Base-by-base conservation (phyloP, 2,888 invertebrate species). In the Eudemis profundana region DNA sequence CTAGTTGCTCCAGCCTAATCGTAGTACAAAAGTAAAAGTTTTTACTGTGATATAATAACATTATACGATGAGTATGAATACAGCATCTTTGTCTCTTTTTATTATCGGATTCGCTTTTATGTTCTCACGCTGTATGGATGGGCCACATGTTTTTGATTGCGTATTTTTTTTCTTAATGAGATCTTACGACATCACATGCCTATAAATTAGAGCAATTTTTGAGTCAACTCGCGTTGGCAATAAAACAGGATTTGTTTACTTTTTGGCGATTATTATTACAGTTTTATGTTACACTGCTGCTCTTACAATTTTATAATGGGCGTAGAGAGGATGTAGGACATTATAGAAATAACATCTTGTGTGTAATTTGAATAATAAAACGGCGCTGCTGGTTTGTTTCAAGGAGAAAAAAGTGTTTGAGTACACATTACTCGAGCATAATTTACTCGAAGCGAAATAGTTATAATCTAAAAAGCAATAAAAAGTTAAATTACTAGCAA, bases 111-210 rank as follows among this genome's bases (percentile, higher is more conserved):
- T 82, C 76, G 74, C 72, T 80, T 84, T 83, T 81, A 84, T 81
- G 82, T 90, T 91, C 91, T 89, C 90, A 91, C 90, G 90, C 83
- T 81, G 76, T 73, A 69, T 56, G 69, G 68, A 69, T 56, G 69
- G 68, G 79, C 88, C 91, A 90, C 85, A 90, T 90, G 90, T 89
- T 88, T 85, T 85, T 84, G 84, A 84, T 80, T 82, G 86, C 84
- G 81, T 78, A 76, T 85, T 84, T 83, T 85, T 89, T 87, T 87
- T 82, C 81, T 83, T 84, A 78, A 84, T 83, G 77, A 72, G 76
- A 74, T 57, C 72, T 61, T 81, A 83, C 85, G 85, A 84, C 84
- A 84, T 87, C 85, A 85, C 79, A 78, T 77, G 78, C 76, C 81
- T 78, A 82, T 86, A 87, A 89, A 88, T 88, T 87, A 82, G 86